Conservation (phyloP, 2,888 invertebrate species). For the Ophion ventricosus region DNA sequence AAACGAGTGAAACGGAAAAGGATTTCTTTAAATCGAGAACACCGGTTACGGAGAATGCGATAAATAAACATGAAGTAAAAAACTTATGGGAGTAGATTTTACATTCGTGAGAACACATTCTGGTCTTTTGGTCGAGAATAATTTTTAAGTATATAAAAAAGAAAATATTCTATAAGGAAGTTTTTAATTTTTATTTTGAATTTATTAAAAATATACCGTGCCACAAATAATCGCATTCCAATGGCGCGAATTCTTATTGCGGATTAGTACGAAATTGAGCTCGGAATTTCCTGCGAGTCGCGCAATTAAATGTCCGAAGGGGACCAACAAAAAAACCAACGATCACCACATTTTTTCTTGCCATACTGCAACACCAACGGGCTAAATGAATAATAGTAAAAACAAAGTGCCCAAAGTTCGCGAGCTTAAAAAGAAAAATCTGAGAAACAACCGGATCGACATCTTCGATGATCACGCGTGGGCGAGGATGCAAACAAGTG, state of each 20-base stretch:
- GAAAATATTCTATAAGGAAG: not conserved
- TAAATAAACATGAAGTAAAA: slow-evolving; percentile 6
- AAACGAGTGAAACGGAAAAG: slow-evolving; percentile 5
- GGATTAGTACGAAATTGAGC: too few relatives aligned
- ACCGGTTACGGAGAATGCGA: not conserved
- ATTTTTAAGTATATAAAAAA: not conserved
- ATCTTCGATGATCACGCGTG: slow-evolving; percentile 28
- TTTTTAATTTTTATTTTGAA: too few relatives aligned
- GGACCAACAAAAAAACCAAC: too few relatives aligned
- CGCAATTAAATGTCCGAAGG: too few relatives aligned
- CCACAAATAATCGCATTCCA: slow-evolving; percentile 59
- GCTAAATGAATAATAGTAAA: not conserved
- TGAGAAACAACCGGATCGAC: not conserved
- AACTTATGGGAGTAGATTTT: not conserved
- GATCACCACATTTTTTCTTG: not conserved
- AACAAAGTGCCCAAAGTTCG: not conserved
- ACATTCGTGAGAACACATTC: not conserved
- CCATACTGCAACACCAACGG: not conserved
- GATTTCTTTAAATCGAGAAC: not conserved
- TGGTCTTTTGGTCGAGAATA: not conserved
- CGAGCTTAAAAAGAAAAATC: too few relatives aligned
- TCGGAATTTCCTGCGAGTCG: too few relatives aligned
- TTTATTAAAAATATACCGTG: not conserved
- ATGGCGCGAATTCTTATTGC: too few relatives aligned
- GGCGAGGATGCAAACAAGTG: slow-evolving; percentile 40